These are phyloP conservation scores for Monopis laevigella DNA, from an alignment of 2,888 invertebrate genomes.

Conservation along the genomic window DNA sequence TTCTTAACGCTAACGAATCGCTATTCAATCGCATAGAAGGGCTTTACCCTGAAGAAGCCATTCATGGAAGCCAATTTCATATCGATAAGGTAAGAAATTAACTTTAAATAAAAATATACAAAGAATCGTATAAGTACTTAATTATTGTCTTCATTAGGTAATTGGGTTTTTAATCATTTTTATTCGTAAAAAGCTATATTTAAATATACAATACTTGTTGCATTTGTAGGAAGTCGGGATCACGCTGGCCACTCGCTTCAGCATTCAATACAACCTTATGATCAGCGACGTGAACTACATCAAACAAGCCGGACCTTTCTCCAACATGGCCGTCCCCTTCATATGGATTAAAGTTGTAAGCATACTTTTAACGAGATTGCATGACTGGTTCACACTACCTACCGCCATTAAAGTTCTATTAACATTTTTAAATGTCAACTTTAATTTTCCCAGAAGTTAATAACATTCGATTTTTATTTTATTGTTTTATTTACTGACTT, in stretches of 20 bases:
- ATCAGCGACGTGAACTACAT: conserved; percentile 70
- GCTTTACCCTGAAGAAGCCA: neutral
- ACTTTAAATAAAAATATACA: neutral
- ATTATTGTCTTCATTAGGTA: too few relatives aligned
- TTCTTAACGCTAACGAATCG: conserved; percentile 3
- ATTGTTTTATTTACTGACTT: too few relatives aligned
- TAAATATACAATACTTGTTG: neutral
- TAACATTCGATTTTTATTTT: too few relatives aligned
- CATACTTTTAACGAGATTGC: conserved; percentile 16
- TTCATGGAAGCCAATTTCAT: conserved; percentile 8
- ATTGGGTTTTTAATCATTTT: too few relatives aligned
- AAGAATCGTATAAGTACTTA: neutral
- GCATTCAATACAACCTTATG: conserved; percentile 76
- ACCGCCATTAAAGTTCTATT: too few relatives aligned
- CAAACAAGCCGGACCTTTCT: conserved; percentile 62
- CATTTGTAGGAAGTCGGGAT: conserved; percentile 67
- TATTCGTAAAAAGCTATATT: too few relatives aligned
- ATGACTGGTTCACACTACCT: too few relatives aligned
- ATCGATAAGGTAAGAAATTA: conserved; percentile 12
- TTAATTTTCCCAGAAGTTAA: too few relatives aligned
- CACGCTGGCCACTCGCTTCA: conserved; percentile 67
- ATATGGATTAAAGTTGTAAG: conserved; percentile 75
- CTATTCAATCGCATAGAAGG: conserved; percentile 12
- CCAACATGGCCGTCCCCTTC: conserved; percentile 72
- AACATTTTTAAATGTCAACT: too few relatives aligned